phyloP scores from a whole-genome alignment of 2,888 invertebrate species.

The Phymatocera aterrima region DNA sequence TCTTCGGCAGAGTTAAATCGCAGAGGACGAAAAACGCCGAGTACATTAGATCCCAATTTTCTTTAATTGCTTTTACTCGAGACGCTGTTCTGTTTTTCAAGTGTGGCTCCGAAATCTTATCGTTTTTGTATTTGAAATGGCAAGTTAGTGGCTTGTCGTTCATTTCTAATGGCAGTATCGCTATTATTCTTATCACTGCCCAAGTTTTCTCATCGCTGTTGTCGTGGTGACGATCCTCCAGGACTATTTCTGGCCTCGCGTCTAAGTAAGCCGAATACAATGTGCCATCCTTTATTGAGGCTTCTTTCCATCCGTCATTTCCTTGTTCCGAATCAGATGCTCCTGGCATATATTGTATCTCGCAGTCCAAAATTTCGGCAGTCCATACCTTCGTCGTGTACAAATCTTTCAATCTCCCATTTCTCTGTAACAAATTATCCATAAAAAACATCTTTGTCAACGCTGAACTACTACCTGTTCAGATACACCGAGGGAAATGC shows the following conservation, averaged over 20 bases:
- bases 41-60: slow-evolving; percentile 75
- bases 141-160: slow-evolving; percentile 48
- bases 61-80: slow-evolving; percentile 72
- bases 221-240: slow-evolving; percentile 46
- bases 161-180: slow-evolving; percentile 52
- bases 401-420: slow-evolving; percentile 45
- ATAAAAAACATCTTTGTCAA: background rate
- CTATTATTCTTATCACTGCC: slow-evolving; percentile 54
- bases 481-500: too few species aligned
- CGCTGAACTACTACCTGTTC: too few species aligned
- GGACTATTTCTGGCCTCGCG: slow-evolving; percentile 67
- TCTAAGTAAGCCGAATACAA: slow-evolving; percentile 75
- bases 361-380: slow-evolving; percentile 48
- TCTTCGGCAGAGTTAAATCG: slow-evolving; percentile 60
- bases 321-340: background rate
- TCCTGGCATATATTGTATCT: slow-evolving; percentile 51
- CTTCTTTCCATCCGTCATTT: slow-evolving; percentile 52
- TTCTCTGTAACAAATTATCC: slow-evolving; percentile 48
- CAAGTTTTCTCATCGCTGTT: slow-evolving; percentile 44
- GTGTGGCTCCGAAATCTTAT: slow-evolving; percentile 61
- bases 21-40: slow-evolving; percentile 73
- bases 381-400: slow-evolving; percentile 47
- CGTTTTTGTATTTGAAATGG: slow-evolving; percentile 54
- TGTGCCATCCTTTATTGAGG: slow-evolving; percentile 54
- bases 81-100: slow-evolving; percentile 67